Evolutionary conservation across 2,113 vertebrate species (phyloP), one percentile per base, ranked within the genome.

Genomic region (Mobula hypostoma): DNA sequence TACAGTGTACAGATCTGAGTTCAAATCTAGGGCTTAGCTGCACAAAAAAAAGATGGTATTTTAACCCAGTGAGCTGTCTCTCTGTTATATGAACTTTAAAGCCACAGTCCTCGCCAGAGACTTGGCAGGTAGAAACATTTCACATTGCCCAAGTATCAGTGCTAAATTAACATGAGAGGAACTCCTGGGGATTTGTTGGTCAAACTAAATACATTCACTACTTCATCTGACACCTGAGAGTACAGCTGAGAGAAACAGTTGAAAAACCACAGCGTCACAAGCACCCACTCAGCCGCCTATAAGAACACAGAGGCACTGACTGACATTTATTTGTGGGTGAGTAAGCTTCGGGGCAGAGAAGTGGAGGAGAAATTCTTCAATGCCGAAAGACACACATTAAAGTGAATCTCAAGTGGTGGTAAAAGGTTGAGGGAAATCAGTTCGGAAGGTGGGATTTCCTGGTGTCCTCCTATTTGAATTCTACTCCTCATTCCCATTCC

Each of bases 241-340:
- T 32, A 17, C 11, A 87, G 83, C 21, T 29, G 91, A 48, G 91
- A 93, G 74, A 93, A 48, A 27, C 91, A 32, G 36, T 93, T 93
- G 19, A 74, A 93, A 93, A 7, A 93, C 91, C 68, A 74, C 68
- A 93, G 36, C 21, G 74, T 70, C 91, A 93, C 91, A 93, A 93
- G 72, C 36, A 76, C 68, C 40, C 72, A 56, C 27, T 74, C 66
- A 93, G 36, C 70, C 74, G 91, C 91, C 91, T 74, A 29, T 74
- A 93, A 27, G 21, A 74, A 74, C 32, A 74, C 66, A 27, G 19
- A 93, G 40, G 91, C 68, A 93, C 72, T 74, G 91, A 9, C 40
- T 93, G 91, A 93, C 70, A 93, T 76, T 74, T 93, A 93, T 74
- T 40, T 74, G 91, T 74, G 24, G 91, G 76, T 72, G 15, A 36